These are phyloP conservation scores for Phyllostomus discolor DNA, from an alignment of 2,113 vertebrate genomes.

Conservation along the genomic window DNA sequence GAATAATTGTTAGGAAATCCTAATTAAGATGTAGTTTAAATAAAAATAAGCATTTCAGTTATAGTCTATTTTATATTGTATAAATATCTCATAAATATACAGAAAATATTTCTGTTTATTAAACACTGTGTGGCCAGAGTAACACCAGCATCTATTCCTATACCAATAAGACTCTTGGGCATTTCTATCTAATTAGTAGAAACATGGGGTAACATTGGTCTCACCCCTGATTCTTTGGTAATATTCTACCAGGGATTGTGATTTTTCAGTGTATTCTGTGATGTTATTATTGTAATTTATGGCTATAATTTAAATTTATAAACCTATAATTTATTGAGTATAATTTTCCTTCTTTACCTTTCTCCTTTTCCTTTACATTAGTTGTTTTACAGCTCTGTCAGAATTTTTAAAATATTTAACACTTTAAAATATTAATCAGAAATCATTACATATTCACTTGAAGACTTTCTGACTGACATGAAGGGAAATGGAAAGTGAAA, in stretches of 20 bases:
- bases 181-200: neutral
- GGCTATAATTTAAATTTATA: conserved; percentile 27
- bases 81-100: neutral
- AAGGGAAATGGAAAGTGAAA: conserved; percentile 62
- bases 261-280: neutral
- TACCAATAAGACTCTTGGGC: neutral
- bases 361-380: conserved; percentile 40
- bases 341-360: neutral
- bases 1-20: neutral
- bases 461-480: conserved; percentile 35
- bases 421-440: conserved; percentile 68
- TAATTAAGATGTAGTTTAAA: neutral
- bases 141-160: neutral
- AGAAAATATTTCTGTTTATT: neutral
- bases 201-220: conserved; percentile 12
- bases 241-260: neutral
- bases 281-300: neutral
- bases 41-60: neutral
- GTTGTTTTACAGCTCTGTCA: conserved; percentile 62
- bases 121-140: neutral
- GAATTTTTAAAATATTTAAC: conserved; percentile 69
- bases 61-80: neutral
- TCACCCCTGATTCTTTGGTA: neutral
- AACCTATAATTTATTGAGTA: neutral
- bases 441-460: conserved; percentile 54